Percentiles rank a stretch among this genome's conserved stretches.
Evolutionary conservation across 2,797 vertebrate genomes (phyloP).

Genomic region (Ciconia nigra): DNA sequence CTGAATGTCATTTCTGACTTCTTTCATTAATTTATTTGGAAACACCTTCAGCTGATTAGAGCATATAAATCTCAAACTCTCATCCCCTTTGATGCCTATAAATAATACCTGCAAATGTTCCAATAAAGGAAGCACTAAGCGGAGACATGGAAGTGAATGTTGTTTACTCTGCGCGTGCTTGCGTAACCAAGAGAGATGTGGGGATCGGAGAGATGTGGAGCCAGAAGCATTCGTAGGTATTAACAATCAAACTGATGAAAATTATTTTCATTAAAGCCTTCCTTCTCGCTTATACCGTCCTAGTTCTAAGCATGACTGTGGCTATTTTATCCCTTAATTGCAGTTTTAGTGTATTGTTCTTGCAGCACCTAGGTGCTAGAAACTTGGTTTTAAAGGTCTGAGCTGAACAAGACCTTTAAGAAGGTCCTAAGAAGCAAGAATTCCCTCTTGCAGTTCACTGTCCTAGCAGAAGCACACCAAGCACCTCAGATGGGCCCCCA

Average conservation of each 20-base stretch:
- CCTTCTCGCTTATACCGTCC: not conserved
- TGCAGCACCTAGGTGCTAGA: not conserved
- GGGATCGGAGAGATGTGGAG: not conserved
- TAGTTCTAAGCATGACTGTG: not conserved
- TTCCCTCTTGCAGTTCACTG: not conserved
- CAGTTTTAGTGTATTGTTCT: not conserved
- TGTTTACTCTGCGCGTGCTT: not conserved
- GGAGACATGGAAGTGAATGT: not conserved
- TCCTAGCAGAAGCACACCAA: not conserved
- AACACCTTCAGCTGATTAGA: conserved; percentile 33
- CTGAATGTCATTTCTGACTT: not conserved
- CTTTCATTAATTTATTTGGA: conserved; percentile 48
- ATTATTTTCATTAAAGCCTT: not conserved
- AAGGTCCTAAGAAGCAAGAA: not conserved
- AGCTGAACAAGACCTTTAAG: not conserved
- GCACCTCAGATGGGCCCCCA: not conserved
- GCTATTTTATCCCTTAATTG: not conserved
- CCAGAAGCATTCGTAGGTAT: not conserved
- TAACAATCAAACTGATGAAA: not conserved
- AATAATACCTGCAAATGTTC: conserved; percentile 1
- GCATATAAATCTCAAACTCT: not conserved
- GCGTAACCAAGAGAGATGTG: not conserved
- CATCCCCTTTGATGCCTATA: not conserved
- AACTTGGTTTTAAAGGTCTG: not conserved
- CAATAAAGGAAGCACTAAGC: not conserved